A percentile compares a stretch with the other conserved stretches of the same genome.
Evolutionary conservation across 1,140 invertebrate genomes (phyloP).

Genomic region (Oncopeltus fasciatus): DNA sequence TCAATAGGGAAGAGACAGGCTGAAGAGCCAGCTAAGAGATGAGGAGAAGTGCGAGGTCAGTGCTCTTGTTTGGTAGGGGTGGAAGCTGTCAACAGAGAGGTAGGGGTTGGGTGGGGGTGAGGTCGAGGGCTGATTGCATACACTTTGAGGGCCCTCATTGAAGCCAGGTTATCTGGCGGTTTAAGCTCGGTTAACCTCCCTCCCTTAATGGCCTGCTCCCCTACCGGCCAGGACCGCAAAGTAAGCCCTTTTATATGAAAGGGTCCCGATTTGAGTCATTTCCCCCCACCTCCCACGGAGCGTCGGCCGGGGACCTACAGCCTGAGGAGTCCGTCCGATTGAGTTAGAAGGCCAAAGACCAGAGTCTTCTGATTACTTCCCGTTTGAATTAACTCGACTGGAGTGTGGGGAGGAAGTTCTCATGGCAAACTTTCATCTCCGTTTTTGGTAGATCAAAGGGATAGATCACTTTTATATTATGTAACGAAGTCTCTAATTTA

Average conservation of each 20-base stretch:
- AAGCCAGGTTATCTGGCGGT: background rate
- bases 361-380: constrained; percentile 2
- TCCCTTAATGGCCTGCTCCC: background rate
- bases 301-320: too few species aligned
- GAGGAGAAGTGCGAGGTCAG: too few species aligned
- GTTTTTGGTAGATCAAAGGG: too few species aligned
- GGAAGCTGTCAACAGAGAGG: background rate
- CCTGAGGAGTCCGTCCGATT: background rate
- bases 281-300: background rate
- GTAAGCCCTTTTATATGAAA: constrained; percentile 10
- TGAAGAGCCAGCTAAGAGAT: background rate
- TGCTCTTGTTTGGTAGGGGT: too few species aligned
- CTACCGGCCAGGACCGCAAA: background rate
- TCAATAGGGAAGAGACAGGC: too few species aligned
- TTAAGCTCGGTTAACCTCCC: constrained; percentile 2
- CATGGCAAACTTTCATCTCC: too few species aligned
- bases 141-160: constrained; percentile 2
- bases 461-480: too few species aligned
- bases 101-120: background rate
- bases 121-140: background rate
- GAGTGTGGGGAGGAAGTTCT: too few species aligned
- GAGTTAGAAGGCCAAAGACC: background rate
- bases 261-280: background rate
- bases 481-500: too few species aligned
- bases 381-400: background rate